Evolutionary conservation across 2,888 invertebrate species (phyloP), one percentile per base, ranked within the genome.

Genomic region (Lasioglossum zephyrum): DNA sequence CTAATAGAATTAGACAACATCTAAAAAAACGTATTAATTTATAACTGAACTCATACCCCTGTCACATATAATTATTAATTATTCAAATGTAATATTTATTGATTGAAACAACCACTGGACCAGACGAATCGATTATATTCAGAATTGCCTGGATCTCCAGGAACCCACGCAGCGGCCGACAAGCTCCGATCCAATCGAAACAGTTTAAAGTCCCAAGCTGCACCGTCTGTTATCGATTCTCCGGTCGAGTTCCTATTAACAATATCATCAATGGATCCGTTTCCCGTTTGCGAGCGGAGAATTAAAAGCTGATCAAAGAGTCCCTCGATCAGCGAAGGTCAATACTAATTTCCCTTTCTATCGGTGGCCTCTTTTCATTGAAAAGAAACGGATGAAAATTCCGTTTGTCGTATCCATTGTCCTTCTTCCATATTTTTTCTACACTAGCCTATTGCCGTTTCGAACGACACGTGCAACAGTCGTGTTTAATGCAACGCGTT

Each of bases 271-370:
- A 66, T 18, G 22, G 36, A 66, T 36, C 22, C 66, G 66, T 9
- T 9, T 39, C 66, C 36, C 66, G 36, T 66, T 66, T 39, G 66
- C 31, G 9, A 36, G 18, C 36, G 18, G 47, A 63, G 69, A 80
- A 80, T 85, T 80, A 70, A 36, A 57, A 72, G 80, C 79, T 84
- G 70, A 49, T 79, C 22, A 72, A 73, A 60, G 73, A 44, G 18
- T 22, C 39, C 18, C 77, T 26, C 39, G n/a, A n/a, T 39, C 49
- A 57, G 9, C n/a, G 41, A 77, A 53, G 73, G 79, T 80, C 81
- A 69, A 87, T 82, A 87, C 80, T 77, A 77, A 76, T 82, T 89
- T 84, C 72, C 89, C 82, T 87, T 84, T 87, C 81, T 78, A 39
- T 31, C 73, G 36, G 26, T 66, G 63, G 80, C 77, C 44, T 41